Base-by-base conservation (phyloP, 2,888 invertebrate genomes). In the Adelognathus sp. region DNA sequence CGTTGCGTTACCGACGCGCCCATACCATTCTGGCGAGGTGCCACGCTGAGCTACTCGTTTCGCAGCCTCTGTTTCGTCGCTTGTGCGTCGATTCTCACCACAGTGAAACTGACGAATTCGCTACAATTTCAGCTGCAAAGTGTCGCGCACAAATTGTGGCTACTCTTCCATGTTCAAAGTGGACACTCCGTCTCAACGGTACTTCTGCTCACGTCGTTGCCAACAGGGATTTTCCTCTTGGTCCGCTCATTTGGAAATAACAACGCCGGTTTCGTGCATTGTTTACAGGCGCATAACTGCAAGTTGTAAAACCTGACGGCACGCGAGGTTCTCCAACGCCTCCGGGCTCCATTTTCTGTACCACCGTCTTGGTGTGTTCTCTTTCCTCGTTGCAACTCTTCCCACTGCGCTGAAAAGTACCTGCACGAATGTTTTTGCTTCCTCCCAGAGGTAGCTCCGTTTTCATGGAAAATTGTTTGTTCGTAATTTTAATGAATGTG, bases 21-120 rank as follows among this genome's bases (percentile, higher is more conserved):
- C n/a, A 24, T 27, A 21, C 36, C n/a, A n/a, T n/a, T 24, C 63
- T 70, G 69, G 69, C 69, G 39, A 29, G 39, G 9, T 66, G 78
- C 67, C 79, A 67, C 52, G 69, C 52, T 72, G n/a, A n/a, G n/a
- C n/a, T 71, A 75, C 75, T 79, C 36, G 75, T 75, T 77, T 44
- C 60, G 29, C 44, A 72, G 64, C 4, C 58, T 41, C 39, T 11
- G 50, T 50, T 31, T 24, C 31, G n/a, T 71, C 50, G 33, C 27
- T 33, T 16, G 5, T 54, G 9, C 24, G 44, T 16, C 29, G 61
- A 50, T 46, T 3, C 27, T 46, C 11, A 6, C 11, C 67, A 27
- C 39, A 24, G 21, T 60, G 50, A 50, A 27, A 36, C 27, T 70
- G 58, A 60, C 56, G 18, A 9, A 18, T 27, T 24, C 46, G 14